Evolutionary conservation across 2,113 vertebrate genomes (phyloP).

Genomic region (Sceloporus undulatus): DNA sequence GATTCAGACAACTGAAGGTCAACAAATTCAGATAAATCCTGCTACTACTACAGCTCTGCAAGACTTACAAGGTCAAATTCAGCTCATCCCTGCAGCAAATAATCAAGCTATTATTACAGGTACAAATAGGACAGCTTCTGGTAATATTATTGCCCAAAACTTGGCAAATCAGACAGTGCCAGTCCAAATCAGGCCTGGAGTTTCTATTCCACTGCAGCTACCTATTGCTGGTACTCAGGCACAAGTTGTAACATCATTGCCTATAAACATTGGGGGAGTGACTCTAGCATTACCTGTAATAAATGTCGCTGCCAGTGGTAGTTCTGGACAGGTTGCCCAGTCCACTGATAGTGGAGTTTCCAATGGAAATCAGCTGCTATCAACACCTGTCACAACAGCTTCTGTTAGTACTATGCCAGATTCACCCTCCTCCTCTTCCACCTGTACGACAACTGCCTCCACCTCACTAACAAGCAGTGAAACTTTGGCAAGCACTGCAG

Average conservation of each 20-base stretch:
- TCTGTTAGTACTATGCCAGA: conserved; percentile 82
- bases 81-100: conserved; percentile 92
- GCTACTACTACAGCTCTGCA: conserved; percentile 85
- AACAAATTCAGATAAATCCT: conserved; percentile 94
- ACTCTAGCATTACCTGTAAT: conserved; percentile 96
- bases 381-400: conserved; percentile 81
- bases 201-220: conserved; percentile 95
- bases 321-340: conserved; percentile 89
- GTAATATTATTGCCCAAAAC: conserved; percentile 89
- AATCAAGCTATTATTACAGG: conserved; percentile 91
- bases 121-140: conserved; percentile 84
- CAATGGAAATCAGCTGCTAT: conserved; percentile 90
- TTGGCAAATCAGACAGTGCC: conserved; percentile 92
- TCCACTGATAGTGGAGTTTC: conserved; percentile 88
- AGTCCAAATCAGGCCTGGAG: conserved; percentile 93
- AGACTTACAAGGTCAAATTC: conserved; percentile 91
- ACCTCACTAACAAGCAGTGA: conserved; percentile 82
- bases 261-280: conserved; percentile 97
- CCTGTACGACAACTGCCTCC: conserved; percentile 79
- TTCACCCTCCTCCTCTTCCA: conserved; percentile 80
- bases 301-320: conserved; percentile 88
- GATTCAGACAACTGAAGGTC: conserved; percentile 94
- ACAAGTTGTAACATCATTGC: conserved; percentile 94
- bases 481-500: conserved; percentile 81
- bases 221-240: conserved; percentile 92